Base-by-base conservation (phyloP, 2,888 invertebrate species). In the Liodrosophila aerea region DNA sequence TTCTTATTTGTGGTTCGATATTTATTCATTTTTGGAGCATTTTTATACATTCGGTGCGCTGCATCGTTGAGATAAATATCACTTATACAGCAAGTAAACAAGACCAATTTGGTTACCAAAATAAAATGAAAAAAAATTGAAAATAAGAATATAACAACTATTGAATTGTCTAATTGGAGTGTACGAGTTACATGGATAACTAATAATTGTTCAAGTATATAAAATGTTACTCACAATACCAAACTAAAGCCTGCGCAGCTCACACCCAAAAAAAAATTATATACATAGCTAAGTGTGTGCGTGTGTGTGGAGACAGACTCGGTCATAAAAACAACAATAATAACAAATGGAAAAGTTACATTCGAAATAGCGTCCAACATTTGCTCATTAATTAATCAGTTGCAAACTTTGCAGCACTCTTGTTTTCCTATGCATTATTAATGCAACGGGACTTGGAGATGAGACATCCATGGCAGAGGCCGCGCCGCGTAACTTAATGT, bases 251-350 rank as follows among this genome's bases (percentile, higher is more conserved):
- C 67, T 71, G 63, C 64, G 60, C 54, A 64, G 71, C 67, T 63
- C 68, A 71, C 85, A 73, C 74, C 78, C 74, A 76, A 80, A 72
- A 73, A 61, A 64, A 53, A 56, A 46, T 30, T 39, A 31, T 51
- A 58, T 63, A 33, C 41, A 18, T 40, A 33, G 46, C 5, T 57
- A 7, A 49, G 31, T 44, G 13, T 58, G 9, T 46, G 13, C 27
- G 46, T 49, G 22, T 57, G 39, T 60, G 64, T 47, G 49, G 57
- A 63, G 59, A 54, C 58, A 61, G 45, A 59, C 63, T 61, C 56
- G 57, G 50, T 59, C 43, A 57, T 58, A 63, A 63, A 76, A 59
- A 59, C 36, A 53, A 67, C 71, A 74, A 71, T 64, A 73, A 76
- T 58, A 76, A 63, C 76, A 70, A 80, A 64, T 57, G 51, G 41